Evolutionary conservation across 1,140 invertebrate genomes (phyloP), one percentile per base, ranked within the genome.

Genomic region (Dysdera silvatica): DNA sequence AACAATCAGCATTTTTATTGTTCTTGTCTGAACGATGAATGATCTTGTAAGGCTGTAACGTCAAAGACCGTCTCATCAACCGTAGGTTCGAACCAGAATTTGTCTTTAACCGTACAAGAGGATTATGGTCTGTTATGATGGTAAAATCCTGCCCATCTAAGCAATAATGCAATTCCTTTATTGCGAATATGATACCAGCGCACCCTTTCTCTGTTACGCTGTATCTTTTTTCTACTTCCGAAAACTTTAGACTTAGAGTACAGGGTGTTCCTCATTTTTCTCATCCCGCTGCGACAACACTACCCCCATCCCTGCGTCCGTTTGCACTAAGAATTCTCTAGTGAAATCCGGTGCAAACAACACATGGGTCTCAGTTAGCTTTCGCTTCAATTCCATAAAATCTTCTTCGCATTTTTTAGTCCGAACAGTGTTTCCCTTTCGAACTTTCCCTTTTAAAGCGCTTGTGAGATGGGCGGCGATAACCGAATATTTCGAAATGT

Each of bases 381-480:
- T n/a, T n/a, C n/a, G n/a, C n/a, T n/a, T n/a, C n/a, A n/a, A n/a
- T n/a, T n/a, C n/a, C n/a, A n/a, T n/a, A 4, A 54, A 54, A 23
- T 31, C 1, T 2, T 57, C 32, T 26, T 59, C 4, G 14, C 33
- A 60, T n/a, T 32, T 7, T 20, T 29, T 16, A 29, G 12, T 40
- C 48, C 58, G 43, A 8, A 20, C 24, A 40, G 32, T 18, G 14
- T 26, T 20, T 37, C 35, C 28, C 23, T 51, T 59, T 14, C 12
- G 3, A 18, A 14, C 29, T 51, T 37, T 59, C 0, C 57, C 32
- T 37, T 49, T 59, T 28, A 59, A 32, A 3, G 40, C 12, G 29
- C 51, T 33, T 2, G 56, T 59, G 28, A 59, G 33, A 10, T 43
- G 56, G 37, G 56, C 29, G 3, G 45, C 45, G 18, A 49, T 49